phyloP scores from a whole-genome alignment of 2,888 invertebrate species.

The Nymphalis polychloros region DNA sequence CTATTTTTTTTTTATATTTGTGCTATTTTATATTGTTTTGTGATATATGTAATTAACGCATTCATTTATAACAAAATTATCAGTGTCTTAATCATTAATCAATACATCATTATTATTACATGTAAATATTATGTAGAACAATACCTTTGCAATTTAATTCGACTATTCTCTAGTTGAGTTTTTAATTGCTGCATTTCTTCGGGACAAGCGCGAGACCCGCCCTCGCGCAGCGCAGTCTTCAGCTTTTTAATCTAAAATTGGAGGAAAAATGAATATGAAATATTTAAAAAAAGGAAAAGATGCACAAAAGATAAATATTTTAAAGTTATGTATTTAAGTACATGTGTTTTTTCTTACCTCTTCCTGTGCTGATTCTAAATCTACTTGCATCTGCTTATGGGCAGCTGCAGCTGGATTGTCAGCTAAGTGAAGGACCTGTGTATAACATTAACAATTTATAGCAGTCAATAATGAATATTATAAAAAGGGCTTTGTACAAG shows the following conservation, averaged over 20 bases:
- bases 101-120: no score
- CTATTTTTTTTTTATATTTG: no score
- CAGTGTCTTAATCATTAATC: no score
- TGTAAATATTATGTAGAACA: not conserved
- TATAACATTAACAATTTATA: not conserved
- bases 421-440: slow-evolving; percentile 83
- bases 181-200: slow-evolving; percentile 79
- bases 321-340: no score
- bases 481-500: no score
- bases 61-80: no score
- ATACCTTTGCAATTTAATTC: slow-evolving; percentile 83
- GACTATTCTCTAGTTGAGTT: slow-evolving; percentile 84
- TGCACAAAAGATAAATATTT: no score
- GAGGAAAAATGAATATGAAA: no score
- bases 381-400: slow-evolving; percentile 83
- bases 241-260: slow-evolving; percentile 79
- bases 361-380: slow-evolving; percentile 86
- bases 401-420: slow-evolving; percentile 89
- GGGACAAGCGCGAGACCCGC: slow-evolving; percentile 54
- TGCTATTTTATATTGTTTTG: no score
- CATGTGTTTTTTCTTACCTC: slow-evolving; percentile 71
- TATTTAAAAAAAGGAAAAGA: no score
- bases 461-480: no score
- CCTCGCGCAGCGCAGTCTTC: slow-evolving; percentile 76
- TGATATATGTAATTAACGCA: no score